Base-by-base conservation (phyloP, 2,113 vertebrate genomes). In the Onychostoma macrolepis region DNA sequence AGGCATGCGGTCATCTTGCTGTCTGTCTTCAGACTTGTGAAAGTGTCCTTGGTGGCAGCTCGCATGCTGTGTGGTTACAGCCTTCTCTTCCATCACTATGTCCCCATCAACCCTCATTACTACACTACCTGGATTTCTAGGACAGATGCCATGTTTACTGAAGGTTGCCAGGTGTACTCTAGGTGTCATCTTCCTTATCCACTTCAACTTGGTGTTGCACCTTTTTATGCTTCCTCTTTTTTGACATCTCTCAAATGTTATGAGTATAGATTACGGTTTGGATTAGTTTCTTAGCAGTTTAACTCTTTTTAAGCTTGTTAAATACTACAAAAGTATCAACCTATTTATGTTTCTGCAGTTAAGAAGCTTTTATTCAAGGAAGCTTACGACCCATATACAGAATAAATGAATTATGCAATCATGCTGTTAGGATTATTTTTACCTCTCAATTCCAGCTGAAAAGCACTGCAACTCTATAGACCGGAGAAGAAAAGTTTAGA, bases 331-430 rank as follows among this genome's bases (percentile, higher is more conserved):
- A 45, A 13, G 38, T 28, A 19, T 10, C 36, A 36, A 30, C 77
- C 36, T 41, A 61, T 41, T 80, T 61, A 61, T 61, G 24, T 63
- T 38, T 56, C 56, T 26, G 36, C 78, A 80, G 78, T 63, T 80
- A 63, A 63, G 78, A 41, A 80, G 78, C 56, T 80, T 63, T 80
- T 17, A 63, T 80, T 80, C 78, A 80, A 80, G 36, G 13, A 26
- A 45, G 38, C 43, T 50, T 71, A 71, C 1, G 56, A 43, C 56
- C 80, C 30, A 81, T 28, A 65, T 43, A 36, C 28, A 53, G n/a
- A 71, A 19, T 50, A 71, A 83, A 83, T 83, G 28, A 83, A 83
- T 83, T 53, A 71, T 83, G 81, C 28, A 83, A 83, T 50, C 71
- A 71, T 33, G 58, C 80, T 48, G 15, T 67, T 26, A 43, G 26